phyloP scores from a whole-genome alignment of 2,888 invertebrate genomes.

The Glyphotaelius pellucidus region DNA sequence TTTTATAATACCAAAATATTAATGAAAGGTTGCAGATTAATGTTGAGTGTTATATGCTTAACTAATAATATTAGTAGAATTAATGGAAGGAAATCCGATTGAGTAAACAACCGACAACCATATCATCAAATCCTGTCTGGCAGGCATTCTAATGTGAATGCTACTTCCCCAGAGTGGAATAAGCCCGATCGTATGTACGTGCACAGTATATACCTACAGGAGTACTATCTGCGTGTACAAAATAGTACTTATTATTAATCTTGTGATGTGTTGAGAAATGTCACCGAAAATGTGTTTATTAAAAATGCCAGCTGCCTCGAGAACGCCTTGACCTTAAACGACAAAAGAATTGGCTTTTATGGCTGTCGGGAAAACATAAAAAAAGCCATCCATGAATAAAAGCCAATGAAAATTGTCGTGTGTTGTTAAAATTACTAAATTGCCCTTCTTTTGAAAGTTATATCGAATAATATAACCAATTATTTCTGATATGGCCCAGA shows the following conservation, averaged over 20 bases:
- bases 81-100: no score
- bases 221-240: neutral
- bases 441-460: neutral
- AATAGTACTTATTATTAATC: neutral
- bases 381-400: conserved; percentile 17
- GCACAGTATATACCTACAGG: neutral
- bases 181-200: no score
- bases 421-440: neutral
- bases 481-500: neutral
- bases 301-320: conserved; percentile 4
- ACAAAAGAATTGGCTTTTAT: conserved; percentile 27
- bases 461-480: neutral
- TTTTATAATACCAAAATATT: no score
- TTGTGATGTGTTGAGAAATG: neutral
- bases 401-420: neutral
- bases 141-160: no score
- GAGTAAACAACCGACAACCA: no score
- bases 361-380: conserved; percentile 15
- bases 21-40: no score
- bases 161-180: no score
- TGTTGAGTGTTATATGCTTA: no score
- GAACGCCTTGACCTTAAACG: conserved; percentile 16
- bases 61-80: no score
- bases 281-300: conserved; percentile 12
- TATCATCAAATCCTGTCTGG: no score